Evolutionary conservation across 2,797 vertebrate genomes (phyloP).

Genomic region (Phrynocephalus vlangalii): DNA sequence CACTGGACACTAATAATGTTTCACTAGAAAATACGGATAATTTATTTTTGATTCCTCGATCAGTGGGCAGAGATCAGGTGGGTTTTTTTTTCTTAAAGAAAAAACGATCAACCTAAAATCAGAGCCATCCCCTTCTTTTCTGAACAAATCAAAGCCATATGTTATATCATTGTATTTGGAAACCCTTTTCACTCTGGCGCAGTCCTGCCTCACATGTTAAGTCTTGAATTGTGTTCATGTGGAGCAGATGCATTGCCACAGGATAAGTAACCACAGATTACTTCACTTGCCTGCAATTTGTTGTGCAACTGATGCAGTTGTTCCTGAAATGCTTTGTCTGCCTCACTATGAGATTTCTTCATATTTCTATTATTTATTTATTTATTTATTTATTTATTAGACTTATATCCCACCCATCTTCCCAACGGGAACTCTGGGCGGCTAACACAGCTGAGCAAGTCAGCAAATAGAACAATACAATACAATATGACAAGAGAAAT

Average conservation of each 20-base stretch:
- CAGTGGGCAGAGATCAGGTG: too few relatives aligned
- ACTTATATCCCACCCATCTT: too few relatives aligned
- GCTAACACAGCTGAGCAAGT: too few relatives aligned
- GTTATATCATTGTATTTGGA: background rate
- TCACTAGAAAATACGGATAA: background rate
- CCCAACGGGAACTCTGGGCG: too few relatives aligned
- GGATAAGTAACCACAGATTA: background rate
- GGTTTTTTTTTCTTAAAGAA: background rate
- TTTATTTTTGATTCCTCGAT: too few relatives aligned
- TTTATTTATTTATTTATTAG: too few relatives aligned
- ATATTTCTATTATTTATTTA: too few relatives aligned
- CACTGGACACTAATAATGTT: background rate
- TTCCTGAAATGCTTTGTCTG: background rate
- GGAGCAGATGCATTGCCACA: background rate
- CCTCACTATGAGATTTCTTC: background rate
- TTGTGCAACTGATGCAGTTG: background rate
- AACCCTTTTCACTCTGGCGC: background rate
- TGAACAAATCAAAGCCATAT: background rate
- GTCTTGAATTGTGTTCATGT: background rate
- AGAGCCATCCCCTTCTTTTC: background rate
- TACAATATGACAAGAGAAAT: too few relatives aligned
- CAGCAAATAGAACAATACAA: too few relatives aligned
- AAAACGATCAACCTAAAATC: background rate
- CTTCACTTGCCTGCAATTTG: background rate
- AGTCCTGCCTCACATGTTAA: background rate